A percentile compares a stretch with the other conserved stretches of the same genome.
phyloP scores from a whole-genome alignment of 2,797 vertebrate genomes.

The Artibeus jamaicensis region DNA sequence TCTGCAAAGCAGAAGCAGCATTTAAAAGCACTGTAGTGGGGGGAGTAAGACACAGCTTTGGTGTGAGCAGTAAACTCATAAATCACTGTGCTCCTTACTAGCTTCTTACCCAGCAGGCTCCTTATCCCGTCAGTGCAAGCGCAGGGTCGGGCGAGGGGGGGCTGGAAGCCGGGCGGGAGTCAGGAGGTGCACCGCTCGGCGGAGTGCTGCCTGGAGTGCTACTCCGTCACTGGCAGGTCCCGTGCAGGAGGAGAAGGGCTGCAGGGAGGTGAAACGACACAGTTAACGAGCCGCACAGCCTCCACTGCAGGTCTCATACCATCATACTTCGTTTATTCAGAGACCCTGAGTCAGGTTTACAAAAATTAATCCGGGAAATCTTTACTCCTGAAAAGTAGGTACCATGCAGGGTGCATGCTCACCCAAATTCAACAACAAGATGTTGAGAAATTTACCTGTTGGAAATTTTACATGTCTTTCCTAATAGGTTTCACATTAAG shows the following conservation, averaged over 20 bases:
- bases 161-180: not conserved
- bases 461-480: not conserved
- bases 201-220: not conserved
- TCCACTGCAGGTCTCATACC: not conserved
- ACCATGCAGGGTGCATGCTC: not conserved
- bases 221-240: not conserved
- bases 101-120: not conserved
- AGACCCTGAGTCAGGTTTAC: not conserved
- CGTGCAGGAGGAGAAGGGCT: not conserved
- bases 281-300: not conserved
- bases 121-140: not conserved
- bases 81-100: not conserved
- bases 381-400: not conserved
- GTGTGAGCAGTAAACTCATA: not conserved
- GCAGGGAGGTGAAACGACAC: not conserved
- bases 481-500: not conserved
- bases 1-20: not conserved
- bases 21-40: not conserved
- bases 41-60: fast-evolving
- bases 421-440: not conserved
- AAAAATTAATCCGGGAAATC: not conserved
- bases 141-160: too few relatives aligned
- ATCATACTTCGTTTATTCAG: not conserved
- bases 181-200: not conserved
- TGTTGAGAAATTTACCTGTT: not conserved